Percentiles rank a stretch among this genome's conserved stretches.
Evolutionary conservation across 2,113 vertebrate genomes (phyloP).

Genomic region (Octodon degus): DNA sequence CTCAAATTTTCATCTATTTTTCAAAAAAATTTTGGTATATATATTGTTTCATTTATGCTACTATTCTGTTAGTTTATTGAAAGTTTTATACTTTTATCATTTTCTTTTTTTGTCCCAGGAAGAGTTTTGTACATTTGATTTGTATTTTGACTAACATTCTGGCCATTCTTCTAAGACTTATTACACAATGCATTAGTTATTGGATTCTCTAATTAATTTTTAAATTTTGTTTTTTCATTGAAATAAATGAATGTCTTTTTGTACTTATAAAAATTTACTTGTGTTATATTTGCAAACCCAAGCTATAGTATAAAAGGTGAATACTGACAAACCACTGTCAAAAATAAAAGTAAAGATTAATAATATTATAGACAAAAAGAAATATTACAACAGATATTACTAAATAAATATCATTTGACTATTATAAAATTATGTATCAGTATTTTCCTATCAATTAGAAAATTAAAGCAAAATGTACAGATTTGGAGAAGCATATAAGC

Average conservation of each 20-base stretch:
- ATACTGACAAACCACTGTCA: neutral
- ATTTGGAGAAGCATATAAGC: neutral
- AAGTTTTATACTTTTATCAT: neutral
- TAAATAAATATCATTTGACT: neutral
- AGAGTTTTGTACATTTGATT: neutral
- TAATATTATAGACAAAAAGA: neutral
- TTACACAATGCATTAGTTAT: neutral
- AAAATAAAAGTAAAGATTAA: neutral
- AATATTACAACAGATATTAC: neutral
- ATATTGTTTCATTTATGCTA: neutral
- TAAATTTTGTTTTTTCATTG: neutral
- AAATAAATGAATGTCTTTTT: neutral
- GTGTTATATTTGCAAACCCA: neutral
- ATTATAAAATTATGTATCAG: neutral
- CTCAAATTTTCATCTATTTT: neutral
- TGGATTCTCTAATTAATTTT: neutral
- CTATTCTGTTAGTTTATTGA: neutral
- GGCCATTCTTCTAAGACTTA: neutral
- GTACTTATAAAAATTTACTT: neutral
- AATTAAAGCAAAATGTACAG: neutral
- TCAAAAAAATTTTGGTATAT: neutral
- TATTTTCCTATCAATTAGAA: neutral
- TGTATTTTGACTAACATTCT: neutral
- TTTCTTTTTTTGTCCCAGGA: neutral
- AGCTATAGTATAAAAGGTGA: neutral